Percentiles rank a stretch among this genome's conserved stretches.
These are phyloP conservation scores for Meiosimyza decipiens DNA, from an alignment of 2,888 invertebrate genomes.

Conservation along the genomic window DNA sequence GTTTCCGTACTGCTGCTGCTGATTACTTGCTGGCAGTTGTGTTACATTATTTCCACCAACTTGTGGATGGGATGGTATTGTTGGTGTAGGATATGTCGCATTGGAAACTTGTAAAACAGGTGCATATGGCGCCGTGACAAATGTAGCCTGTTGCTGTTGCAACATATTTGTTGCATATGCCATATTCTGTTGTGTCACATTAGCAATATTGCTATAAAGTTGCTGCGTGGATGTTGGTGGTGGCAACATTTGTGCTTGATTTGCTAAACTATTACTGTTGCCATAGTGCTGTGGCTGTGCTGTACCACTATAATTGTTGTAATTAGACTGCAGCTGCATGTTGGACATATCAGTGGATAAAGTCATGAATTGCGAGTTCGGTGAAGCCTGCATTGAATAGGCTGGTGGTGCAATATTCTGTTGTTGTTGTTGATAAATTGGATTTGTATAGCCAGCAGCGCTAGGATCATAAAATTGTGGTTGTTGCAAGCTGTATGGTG, in stretches of 20 bases:
- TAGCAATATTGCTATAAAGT: constrained; percentile 36
- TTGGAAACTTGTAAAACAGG: constrained; percentile 1
- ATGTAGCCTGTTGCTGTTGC: constrained; percentile 42
- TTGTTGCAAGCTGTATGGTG: constrained; percentile 60
- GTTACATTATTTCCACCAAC: background rate
- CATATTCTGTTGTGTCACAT: constrained; percentile 35
- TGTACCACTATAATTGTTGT: constrained; percentile 35
- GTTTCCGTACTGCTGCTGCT: constrained; percentile 29
- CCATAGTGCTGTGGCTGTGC: constrained; percentile 12
- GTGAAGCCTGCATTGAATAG: constrained; percentile 59
- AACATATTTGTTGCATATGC: constrained; percentile 38
- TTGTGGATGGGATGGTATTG: constrained; percentile 38
- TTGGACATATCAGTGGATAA: constrained; percentile 54
- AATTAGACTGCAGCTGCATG: constrained; percentile 42
- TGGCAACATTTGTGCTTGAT: background rate
- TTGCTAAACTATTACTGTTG: background rate
- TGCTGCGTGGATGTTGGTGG: constrained; percentile 37
- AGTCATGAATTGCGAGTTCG: constrained; percentile 54
- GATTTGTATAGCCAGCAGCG: constrained; percentile 62
- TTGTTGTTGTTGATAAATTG: constrained; percentile 62
- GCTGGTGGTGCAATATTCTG: constrained; percentile 62
- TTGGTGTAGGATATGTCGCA: constrained; percentile 12
- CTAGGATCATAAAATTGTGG: constrained; percentile 60
- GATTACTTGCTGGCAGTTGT: constrained; percentile 25
- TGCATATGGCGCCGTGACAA: background rate